Evolutionary conservation across 2,888 invertebrate genomes (phyloP), one percentile per base, ranked within the genome.

Genomic region (Aphidius colemani): DNA sequence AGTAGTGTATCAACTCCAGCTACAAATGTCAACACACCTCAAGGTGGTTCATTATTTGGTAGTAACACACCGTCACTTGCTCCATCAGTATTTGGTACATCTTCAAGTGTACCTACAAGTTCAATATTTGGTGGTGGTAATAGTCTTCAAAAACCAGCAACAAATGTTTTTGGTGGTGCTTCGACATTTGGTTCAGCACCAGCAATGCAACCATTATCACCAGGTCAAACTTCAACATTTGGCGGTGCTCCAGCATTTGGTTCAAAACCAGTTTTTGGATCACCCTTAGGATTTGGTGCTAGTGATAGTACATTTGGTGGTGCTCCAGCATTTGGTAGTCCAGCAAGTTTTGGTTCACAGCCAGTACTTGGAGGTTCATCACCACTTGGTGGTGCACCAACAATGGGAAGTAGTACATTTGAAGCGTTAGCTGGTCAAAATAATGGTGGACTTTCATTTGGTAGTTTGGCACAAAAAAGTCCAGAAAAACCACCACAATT

Each of bases 391-490:
- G 66, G 71, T 18, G 65, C 65, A 7, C 71, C 71, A 59, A 69
- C 77, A 8, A 74, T 74, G 73, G 71, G 71, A 53, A 75, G 65
- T 48, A 76, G 64, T 51, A 80, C 78, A 1, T 82, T 82, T 62
- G 82, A 81, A 68, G 71, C 77, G 4, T 70, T 82, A 43, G 80
- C 78, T 5, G 74, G 68, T 51, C 81, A 81, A 67, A 72, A 73
- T 30, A 30, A 30, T 30, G 77, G 75, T 41, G 78, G 74, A 10
- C 69, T 80, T 40, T 76, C 77, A 7, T 82, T 82, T 40, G 70
- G 69, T 11, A 74, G 74, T 65, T 59, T 76, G 50, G 76, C 75
- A 1, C 76, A 75, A 64, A 77, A 77, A 43, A 75, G 74, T 61
- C 67, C 75, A 9, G 74, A 75, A 51, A 78, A 77, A 61, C 69